Conservation (phyloP, 2,888 invertebrate genomes). For the Cataglyphis albicans region DNA sequence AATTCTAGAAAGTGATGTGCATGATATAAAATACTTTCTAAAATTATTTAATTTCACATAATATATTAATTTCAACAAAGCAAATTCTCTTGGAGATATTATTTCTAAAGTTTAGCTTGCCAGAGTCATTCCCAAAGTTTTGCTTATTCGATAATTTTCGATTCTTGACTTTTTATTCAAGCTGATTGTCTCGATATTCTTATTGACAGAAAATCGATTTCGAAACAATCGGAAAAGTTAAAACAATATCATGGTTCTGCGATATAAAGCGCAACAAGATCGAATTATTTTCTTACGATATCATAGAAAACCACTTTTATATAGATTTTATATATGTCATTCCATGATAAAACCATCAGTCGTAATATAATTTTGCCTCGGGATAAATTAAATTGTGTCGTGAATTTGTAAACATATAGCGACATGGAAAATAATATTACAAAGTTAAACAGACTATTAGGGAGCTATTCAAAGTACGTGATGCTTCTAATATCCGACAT, state of each 20-base stretch:
- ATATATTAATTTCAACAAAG: not conserved
- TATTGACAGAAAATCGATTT: not conserved
- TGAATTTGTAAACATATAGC: not conserved
- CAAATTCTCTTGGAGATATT: not conserved
- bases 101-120: not conserved
- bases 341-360: not conserved
- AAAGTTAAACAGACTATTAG: not conserved
- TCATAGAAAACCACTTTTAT: not conserved
- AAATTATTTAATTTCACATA: not conserved
- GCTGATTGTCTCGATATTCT: not conserved
- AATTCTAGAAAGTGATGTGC: not conserved
- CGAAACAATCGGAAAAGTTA: not conserved
- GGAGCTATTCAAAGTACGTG: not conserved
- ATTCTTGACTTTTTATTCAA: not conserved
- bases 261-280: not conserved
- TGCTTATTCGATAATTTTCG: not conserved
- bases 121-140: not conserved
- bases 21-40: not conserved
- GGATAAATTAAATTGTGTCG: slow-evolving; percentile 6
- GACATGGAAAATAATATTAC: not conserved
- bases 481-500: not conserved
- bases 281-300: not conserved
- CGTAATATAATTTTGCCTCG: not conserved
- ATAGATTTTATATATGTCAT: not conserved
- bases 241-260: not conserved